Evolutionary conservation across 2,797 vertebrate genomes (phyloP), one percentile per base, ranked within the genome.

Genomic region (Toxotes lorentzi): DNA sequence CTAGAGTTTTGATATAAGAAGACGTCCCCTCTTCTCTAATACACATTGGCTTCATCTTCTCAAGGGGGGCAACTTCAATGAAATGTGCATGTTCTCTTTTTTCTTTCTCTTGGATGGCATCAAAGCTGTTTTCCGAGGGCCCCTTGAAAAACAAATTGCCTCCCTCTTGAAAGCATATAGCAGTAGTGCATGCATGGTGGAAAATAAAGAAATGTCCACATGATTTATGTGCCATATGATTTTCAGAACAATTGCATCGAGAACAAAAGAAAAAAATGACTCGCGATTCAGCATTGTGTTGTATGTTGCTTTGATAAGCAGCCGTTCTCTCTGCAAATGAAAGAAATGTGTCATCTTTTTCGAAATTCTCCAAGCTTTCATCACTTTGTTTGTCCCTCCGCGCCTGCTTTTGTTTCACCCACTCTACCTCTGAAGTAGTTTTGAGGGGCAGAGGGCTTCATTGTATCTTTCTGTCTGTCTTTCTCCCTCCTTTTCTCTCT

Each of bases 181-280:
- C 83, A 60, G 48, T 27, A 43, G 68, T 73, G 73, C 41, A 13
- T 75, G 54, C 48, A 19, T 64, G 62, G 59, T 63, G 71, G 45
- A 85, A 76, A 86, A 84, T 86, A 80, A 88, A 82, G 80, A 82
- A 86, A 91, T 48, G 86, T 90, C 85, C 83, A 30, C 70, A 80
- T 92, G 90, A 91, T 93, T 93, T 87, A 92, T 90, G 87, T 82
- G 80, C 79, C 75, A 56, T 87, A 81, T 84, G 87, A 89, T 88
- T 91, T 88, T 71, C 78, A 63, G 67, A 54, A 79, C 64, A 89
- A 82, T 76, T 78, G 63, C 65, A 6, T 51, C 1, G n/a, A 73
- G 82, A 88, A 92, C 86, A 85, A 86, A 90, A 85, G 75, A 12
- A 34, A 80, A 72, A 83, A 86, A 79, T 68, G 64, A 86, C 64